These are phyloP conservation scores for Sarcophaga subvicina DNA, from an alignment of 2,888 invertebrate genomes.

Conservation along the genomic window DNA sequence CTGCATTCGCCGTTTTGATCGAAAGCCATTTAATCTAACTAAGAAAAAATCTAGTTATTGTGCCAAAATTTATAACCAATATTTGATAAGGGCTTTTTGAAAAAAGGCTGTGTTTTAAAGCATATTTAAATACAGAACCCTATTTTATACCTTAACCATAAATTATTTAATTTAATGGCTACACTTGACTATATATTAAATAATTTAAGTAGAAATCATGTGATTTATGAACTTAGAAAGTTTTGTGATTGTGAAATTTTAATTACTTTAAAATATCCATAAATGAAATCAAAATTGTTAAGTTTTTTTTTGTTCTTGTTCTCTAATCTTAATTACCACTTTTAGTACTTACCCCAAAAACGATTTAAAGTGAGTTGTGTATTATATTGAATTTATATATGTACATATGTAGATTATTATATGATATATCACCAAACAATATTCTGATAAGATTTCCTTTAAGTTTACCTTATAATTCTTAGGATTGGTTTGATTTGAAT, in stretches of 20 bases:
- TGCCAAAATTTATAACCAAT: neutral
- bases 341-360: too few species aligned
- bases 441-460: neutral
- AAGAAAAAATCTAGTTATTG: neutral
- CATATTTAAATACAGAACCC: neutral
- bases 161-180: too few species aligned
- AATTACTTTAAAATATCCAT: conserved; percentile 15
- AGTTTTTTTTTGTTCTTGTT: neutral
- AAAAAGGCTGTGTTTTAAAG: neutral
- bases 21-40: neutral
- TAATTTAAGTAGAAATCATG: neutral
- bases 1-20: too few species aligned
- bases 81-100: neutral
- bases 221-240: conserved; percentile 11
- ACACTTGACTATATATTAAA: too few species aligned
- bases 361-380: too few species aligned
- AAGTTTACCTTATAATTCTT: neutral
- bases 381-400: too few species aligned
- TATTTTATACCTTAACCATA: neutral
- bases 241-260: conserved; percentile 11
- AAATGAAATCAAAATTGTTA: conserved; percentile 15
- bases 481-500: conserved; percentile 3
- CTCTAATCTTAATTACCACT: conserved; percentile 6
- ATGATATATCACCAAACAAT: neutral
- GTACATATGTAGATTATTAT: too few species aligned